Conservation (phyloP, 2,113 vertebrate species). For the Sinocyclocheilus grahami region DNA sequence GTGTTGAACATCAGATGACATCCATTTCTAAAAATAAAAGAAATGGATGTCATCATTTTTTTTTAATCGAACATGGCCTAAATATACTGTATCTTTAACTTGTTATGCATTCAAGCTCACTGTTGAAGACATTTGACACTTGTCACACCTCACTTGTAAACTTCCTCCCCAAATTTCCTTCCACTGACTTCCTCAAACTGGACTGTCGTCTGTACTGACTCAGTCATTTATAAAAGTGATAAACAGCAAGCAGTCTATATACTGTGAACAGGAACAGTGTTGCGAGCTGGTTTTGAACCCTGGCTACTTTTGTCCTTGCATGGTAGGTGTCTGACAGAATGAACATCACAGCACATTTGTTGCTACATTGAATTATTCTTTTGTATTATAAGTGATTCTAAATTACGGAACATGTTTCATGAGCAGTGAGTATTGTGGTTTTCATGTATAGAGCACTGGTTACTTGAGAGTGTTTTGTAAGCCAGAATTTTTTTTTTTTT, state of each 20-base stretch:
- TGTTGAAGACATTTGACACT: not conserved
- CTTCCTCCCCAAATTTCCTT: slow-evolving; percentile 34
- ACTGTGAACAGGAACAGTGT: not conserved
- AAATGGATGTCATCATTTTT: no score
- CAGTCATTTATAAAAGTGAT: not conserved
- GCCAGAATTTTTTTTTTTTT: not conserved
- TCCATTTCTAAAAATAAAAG: not conserved
- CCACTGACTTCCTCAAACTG: slow-evolving; percentile 40
- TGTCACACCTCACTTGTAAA: slow-evolving; percentile 18
- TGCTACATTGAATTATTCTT: not conserved
- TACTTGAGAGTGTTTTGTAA: not conserved
- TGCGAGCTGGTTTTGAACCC: not conserved
- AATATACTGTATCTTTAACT: not conserved
- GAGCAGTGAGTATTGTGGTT: not conserved
- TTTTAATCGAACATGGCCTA: not conserved
- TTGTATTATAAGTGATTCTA: not conserved
- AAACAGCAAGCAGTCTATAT: not conserved
- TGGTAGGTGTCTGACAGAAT: slow-evolving; percentile 32
- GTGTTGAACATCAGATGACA: no score
- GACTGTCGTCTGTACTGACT: not conserved
- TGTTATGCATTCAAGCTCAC: not conserved
- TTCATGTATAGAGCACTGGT: not conserved
- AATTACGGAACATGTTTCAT: not conserved
- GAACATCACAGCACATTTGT: not conserved
- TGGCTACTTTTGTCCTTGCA: not conserved